Evolutionary conservation across 2,888 invertebrate genomes (phyloP), one percentile per base, ranked within the genome.

Genomic region (Artemia sp.): DNA sequence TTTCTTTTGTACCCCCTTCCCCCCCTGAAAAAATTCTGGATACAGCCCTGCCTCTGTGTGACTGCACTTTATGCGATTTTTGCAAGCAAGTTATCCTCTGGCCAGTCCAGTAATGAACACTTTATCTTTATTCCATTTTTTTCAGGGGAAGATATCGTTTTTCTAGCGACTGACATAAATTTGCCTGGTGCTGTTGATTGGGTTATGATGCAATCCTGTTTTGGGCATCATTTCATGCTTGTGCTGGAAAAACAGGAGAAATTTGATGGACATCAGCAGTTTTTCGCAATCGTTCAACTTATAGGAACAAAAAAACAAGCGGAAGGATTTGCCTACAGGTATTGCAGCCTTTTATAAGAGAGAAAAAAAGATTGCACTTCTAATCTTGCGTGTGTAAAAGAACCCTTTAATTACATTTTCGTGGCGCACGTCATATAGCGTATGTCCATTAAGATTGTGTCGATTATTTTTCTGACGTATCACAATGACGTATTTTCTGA

Each of bases 151-250:
- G 98, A 99, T 78, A 99, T 99, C 75, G 98, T 99, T 69, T 99
- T 99, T 80, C 82, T 99, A 75, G 98, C 98, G 2, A 99, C 98
- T 58, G 98, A 99, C 79, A 98, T 99, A 72, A 98, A 97, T 81
- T 84, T 99, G 74, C 97, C 97, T 9, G 98, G 98, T 71, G 97
- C 96, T 52, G 96, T 97, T 11, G 96, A 97, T 79, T 97, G 96
- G 96, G 93, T 93, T 6, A 99, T 99, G 98, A 98, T 99, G 97
- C 98, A 99, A 81, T 94, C 94, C 51, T 99, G 98, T 80, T 99
- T 97, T 79, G 94, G 93, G 70, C 95, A 95, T 78, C 93, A 97
- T 80, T 99, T 99, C 77, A 98, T 99, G 97, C 84, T 99, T 74
- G 97, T 99, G 52, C 83, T 99, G 69, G 98, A 98, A 78, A 97